Evolutionary conservation across 2,888 invertebrate genomes (phyloP).

Genomic region (Cephus rjabovi): DNA sequence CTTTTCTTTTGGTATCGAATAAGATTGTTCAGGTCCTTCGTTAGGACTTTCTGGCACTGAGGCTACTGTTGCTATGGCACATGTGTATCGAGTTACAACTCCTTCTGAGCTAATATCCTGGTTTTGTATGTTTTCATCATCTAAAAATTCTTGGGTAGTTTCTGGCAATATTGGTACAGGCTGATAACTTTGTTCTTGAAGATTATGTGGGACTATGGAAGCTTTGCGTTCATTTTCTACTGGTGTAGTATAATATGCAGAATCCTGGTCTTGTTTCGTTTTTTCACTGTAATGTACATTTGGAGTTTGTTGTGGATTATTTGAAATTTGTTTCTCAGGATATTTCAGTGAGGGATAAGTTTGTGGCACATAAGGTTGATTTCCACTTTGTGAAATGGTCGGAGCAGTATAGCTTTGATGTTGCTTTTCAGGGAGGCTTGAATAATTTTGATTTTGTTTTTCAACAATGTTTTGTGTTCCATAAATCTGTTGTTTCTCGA

Average conservation of each 20-base stretch:
- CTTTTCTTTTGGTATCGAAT: constrained; percentile 7
- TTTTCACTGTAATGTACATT: not conserved
- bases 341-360: not conserved
- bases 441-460: not conserved
- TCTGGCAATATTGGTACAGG: not conserved
- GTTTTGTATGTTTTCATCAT: constrained; percentile 55
- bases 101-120: constrained; percentile 61
- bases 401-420: too few relatives aligned
- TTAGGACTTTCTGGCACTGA: constrained; percentile 40
- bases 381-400: not conserved
- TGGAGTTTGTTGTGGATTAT: not conserved
- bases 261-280: not conserved
- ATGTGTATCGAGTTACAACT: constrained; percentile 58
- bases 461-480: not conserved
- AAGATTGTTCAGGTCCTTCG: constrained; percentile 5
- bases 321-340: not conserved
- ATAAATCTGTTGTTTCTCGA: constrained; percentile 15
- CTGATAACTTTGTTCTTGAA: not conserved
- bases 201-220: not conserved
- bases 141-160: constrained; percentile 19
- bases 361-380: not conserved
- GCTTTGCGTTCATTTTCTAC: not conserved
- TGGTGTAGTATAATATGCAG: not conserved
- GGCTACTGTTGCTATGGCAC: constrained; percentile 59
- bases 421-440: not conserved